Evolutionary conservation across 2,797 vertebrate species (phyloP).

Genomic region (Simalia tracyae): DNA sequence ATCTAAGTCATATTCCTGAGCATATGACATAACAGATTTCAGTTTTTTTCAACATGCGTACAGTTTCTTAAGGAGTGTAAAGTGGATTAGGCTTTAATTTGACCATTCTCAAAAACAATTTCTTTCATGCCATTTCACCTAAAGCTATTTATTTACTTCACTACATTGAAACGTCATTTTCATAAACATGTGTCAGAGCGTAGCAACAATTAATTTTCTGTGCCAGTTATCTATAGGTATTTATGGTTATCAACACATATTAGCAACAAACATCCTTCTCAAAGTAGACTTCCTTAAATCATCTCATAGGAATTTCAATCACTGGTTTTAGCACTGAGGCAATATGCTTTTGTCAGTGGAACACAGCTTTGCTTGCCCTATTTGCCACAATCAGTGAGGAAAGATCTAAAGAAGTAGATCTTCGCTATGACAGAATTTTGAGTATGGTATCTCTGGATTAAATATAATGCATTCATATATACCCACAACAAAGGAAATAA

Average conservation of each 20-base stretch:
- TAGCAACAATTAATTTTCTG: too few species aligned
- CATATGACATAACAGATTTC: neutral
- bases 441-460: too few species aligned
- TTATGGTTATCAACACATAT: neutral
- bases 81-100: neutral
- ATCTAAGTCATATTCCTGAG: too few species aligned
- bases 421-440: too few species aligned
- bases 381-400: too few species aligned
- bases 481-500: too few species aligned
- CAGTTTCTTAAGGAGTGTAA: neutral
- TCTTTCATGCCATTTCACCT: neutral
- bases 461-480: too few species aligned
- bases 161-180: neutral
- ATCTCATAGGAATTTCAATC: neutral
- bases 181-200: neutral
- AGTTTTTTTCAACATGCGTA: neutral
- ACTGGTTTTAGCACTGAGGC: neutral
- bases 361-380: neutral
- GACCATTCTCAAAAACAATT: neutral
- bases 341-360: neutral
- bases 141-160: neutral
- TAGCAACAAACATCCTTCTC: slow-evolving; percentile 14
- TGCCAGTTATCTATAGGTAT: neutral
- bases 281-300: neutral
- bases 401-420: too few species aligned